Conservation (phyloP, 2,888 invertebrate genomes). For the Eupithecia exiguata region DNA sequence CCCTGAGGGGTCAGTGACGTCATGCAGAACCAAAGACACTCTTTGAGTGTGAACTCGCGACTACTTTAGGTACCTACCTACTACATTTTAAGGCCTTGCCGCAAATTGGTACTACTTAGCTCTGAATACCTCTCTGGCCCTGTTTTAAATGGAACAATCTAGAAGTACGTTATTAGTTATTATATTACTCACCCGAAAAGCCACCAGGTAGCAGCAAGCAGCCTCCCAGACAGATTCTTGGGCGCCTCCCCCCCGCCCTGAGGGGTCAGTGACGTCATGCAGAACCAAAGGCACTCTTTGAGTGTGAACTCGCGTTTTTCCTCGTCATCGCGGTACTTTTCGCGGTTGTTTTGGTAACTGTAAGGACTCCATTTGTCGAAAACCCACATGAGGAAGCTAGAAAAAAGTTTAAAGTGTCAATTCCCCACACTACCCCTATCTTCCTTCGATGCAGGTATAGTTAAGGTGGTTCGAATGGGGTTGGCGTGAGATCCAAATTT, state of each 20-base stretch:
- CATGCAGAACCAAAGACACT: slow-evolving; percentile 99
- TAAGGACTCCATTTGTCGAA: slow-evolving; percentile 99
- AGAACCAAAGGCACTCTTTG: slow-evolving; percentile 99
- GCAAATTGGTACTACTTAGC: too few species aligned
- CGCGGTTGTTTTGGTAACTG: slow-evolving; percentile 97
- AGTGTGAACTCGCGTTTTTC: slow-evolving; percentile 97
- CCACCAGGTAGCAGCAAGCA: slow-evolving; percentile 99
- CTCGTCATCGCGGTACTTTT: slow-evolving; percentile 95
- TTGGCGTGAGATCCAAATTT: too few species aligned
- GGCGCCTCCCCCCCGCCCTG: slow-evolving; percentile 98
- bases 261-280: slow-evolving; percentile 98
- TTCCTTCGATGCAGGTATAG: too few species aligned
- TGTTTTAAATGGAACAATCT: slow-evolving; percentile 11
- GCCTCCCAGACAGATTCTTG: slow-evolving; percentile 96
- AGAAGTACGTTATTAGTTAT: background rate
- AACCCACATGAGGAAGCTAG: slow-evolving; percentile 95
- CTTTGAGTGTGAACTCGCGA: slow-evolving; percentile 97
- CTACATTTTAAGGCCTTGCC: too few species aligned
- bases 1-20: slow-evolving; percentile 98
- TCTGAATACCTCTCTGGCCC: background rate
- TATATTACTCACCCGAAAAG: slow-evolving; percentile 88
- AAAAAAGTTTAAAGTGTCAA: slow-evolving; percentile 44
- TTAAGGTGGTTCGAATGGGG: too few species aligned
- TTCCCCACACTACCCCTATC: background rate
- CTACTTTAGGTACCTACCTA: too few species aligned